Percentiles rank a stretch among this genome's conserved stretches.
Evolutionary conservation across 1,140 invertebrate species (phyloP).

Genomic region (Chironomus tepperi): DNA sequence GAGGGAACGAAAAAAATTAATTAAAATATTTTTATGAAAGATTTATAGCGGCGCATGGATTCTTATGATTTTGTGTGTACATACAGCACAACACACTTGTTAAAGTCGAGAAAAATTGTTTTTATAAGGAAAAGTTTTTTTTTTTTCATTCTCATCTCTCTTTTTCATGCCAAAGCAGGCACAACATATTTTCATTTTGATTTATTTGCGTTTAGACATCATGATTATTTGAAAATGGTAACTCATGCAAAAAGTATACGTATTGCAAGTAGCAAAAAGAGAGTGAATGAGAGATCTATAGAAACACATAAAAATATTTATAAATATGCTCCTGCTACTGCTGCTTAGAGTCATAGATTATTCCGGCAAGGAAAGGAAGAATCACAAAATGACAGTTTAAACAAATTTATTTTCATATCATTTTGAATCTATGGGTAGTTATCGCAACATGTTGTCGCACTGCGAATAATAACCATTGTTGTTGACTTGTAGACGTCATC

Average conservation of each 20-base stretch:
- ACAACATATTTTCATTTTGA: constrained; percentile 14
- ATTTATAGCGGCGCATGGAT: constrained; percentile 17
- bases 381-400: not conserved
- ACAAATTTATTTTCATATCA: constrained; percentile 24
- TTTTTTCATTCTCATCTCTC: not conserved
- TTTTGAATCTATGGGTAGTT: constrained; percentile 23
- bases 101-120: constrained; percentile 2
- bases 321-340: not conserved
- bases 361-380: not conserved
- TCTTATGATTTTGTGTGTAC: not conserved
- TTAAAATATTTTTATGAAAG: constrained; percentile 24
- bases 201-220: constrained; percentile 13
- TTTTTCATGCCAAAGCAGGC: not conserved
- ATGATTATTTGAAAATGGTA: not conserved
- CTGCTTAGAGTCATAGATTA: not conserved
- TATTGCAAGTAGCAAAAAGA: too few relatives aligned
- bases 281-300: too few relatives aligned
- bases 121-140: constrained; percentile 9
- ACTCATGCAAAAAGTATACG: too few relatives aligned
- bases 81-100: not conserved
- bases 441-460: constrained; percentile 19
- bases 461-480: constrained; percentile 6
- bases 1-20: constrained; percentile 17
- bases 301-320: too few relatives aligned
- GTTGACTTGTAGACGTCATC: constrained; percentile 15